Conservation (phyloP, 2,888 invertebrate genomes). For the Pomacea canaliculata region DNA sequence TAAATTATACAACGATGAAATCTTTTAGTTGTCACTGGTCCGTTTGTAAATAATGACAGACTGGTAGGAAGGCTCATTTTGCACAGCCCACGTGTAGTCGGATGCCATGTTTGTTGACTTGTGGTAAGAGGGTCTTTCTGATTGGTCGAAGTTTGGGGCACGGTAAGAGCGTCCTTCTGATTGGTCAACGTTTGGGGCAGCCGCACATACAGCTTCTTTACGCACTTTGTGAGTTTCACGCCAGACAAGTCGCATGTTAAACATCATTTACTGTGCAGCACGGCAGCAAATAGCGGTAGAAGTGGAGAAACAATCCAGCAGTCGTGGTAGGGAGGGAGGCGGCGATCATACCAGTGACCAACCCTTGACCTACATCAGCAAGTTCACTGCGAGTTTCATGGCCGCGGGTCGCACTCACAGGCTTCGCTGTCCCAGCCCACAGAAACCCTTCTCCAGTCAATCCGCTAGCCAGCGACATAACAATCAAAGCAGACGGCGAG, state of each 20-base stretch:
- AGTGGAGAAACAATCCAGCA: too few relatives aligned
- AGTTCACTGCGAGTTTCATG: conserved; percentile 35
- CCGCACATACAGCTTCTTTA: not conserved
- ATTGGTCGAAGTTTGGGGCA: conserved; percentile 2
- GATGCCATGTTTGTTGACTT: conserved; percentile 32
- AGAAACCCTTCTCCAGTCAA: conserved; percentile 8
- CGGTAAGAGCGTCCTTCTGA: conserved; percentile 4
- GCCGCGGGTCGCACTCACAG: conserved; percentile 24
- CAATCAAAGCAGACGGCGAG: conserved; percentile 1
- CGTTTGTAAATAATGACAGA: too few relatives aligned
- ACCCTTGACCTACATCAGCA: conserved; percentile 41
- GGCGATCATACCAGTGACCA: not conserved
- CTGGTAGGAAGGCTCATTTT: too few relatives aligned
- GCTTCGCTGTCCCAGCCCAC: conserved; percentile 19
- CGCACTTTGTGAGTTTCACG: not conserved
- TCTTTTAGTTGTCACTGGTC: too few relatives aligned
- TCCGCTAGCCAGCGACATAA: not conserved
- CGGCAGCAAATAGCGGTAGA: too few relatives aligned
- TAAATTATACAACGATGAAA: too few relatives aligned
- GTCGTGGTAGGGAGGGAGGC: too few relatives aligned
- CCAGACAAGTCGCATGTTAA: not conserved
- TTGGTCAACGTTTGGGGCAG: conserved; percentile 1
- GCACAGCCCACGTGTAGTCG: conserved; percentile 25
- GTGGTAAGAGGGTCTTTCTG: conserved; percentile 11
- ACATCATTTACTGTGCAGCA: too few relatives aligned